Evolutionary conservation across 2,888 invertebrate genomes (phyloP).

Genomic region (Polyommatus iphigenia): DNA sequence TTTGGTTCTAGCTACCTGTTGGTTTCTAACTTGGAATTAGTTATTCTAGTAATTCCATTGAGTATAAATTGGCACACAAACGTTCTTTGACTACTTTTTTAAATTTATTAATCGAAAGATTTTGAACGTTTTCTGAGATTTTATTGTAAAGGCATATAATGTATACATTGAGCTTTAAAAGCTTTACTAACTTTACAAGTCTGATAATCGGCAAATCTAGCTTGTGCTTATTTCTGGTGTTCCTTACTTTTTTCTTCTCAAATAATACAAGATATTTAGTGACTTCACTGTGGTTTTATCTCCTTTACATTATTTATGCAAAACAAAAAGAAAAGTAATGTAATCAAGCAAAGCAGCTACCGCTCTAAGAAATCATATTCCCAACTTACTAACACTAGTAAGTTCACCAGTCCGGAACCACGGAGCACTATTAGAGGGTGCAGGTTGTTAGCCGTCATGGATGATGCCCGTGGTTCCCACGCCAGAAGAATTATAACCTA

Average conservation of each 20-base stretch:
- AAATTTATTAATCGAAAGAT: too few relatives aligned
- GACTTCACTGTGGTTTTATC: too few relatives aligned
- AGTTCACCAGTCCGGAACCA: background rate
- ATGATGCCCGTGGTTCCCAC: background rate
- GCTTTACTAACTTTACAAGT: too few relatives aligned
- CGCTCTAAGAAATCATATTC: background rate
- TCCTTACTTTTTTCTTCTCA: too few relatives aligned
- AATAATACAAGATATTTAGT: too few relatives aligned
- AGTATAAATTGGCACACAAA: too few relatives aligned
- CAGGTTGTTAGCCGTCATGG: slow-evolving; percentile 11
- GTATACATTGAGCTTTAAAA: too few relatives aligned
- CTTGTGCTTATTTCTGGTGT: too few relatives aligned
- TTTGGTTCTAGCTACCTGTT: background rate
- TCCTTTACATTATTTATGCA: background rate
- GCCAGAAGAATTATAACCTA: background rate
- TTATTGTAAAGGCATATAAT: too few relatives aligned
- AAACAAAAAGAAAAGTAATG: background rate
- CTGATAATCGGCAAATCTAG: too few relatives aligned
- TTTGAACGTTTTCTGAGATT: too few relatives aligned
- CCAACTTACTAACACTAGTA: background rate
- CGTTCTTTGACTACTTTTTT: too few relatives aligned
- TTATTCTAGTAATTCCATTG: background rate
- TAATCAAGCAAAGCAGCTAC: background rate
- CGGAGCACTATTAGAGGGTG: background rate
- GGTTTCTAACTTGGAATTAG: background rate